Conservation (phyloP, 1,140 invertebrate species). For the Drosophila equinoxialis region DNA sequence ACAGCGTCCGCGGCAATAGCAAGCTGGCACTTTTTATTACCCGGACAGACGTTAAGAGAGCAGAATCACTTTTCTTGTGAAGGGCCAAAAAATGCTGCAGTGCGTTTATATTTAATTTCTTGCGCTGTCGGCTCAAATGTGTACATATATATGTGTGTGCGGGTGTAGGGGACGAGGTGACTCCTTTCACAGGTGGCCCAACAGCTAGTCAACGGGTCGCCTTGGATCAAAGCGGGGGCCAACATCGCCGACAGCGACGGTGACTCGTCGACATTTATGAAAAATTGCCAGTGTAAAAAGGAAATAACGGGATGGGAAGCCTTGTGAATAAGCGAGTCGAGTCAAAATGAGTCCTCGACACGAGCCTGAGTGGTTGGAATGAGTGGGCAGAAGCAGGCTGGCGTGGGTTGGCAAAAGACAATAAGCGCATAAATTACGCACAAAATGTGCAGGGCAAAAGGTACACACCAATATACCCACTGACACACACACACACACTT, state of each 20-base stretch:
- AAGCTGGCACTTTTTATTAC: slow-evolving; percentile 71
- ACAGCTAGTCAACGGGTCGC: slow-evolving; percentile 57
- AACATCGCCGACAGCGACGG: slow-evolving; percentile 7
- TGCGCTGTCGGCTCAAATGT: slow-evolving; percentile 53
- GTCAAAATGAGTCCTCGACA: slow-evolving; percentile 51
- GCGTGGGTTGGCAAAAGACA: slow-evolving; percentile 51
- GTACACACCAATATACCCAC: slow-evolving; percentile 37
- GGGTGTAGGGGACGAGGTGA: neutral
- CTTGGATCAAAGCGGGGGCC: slow-evolving; percentile 65
- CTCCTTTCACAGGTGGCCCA: slow-evolving; percentile 27
- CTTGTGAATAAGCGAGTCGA: slow-evolving; percentile 45
- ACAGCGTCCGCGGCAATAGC: slow-evolving; percentile 18
- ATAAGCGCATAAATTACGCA: slow-evolving; percentile 80
- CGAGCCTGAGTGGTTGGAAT: neutral
- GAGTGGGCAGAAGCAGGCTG: no score
- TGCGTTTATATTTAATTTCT: slow-evolving; percentile 79
- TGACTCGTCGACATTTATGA: slow-evolving; percentile 64
- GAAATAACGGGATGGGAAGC: slow-evolving; percentile 29
- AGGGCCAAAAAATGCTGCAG: slow-evolving; percentile 54
- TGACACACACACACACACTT: slow-evolving; percentile 15
- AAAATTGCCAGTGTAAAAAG: slow-evolving; percentile 68
- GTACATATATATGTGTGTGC: neutral
- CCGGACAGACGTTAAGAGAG: slow-evolving; percentile 35
- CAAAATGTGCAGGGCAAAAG: slow-evolving; percentile 54
- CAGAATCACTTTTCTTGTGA: slow-evolving; percentile 23